phyloP scores from a whole-genome alignment of 1,140 invertebrate genomes.

The Ceratoteleas bidentatus region DNA sequence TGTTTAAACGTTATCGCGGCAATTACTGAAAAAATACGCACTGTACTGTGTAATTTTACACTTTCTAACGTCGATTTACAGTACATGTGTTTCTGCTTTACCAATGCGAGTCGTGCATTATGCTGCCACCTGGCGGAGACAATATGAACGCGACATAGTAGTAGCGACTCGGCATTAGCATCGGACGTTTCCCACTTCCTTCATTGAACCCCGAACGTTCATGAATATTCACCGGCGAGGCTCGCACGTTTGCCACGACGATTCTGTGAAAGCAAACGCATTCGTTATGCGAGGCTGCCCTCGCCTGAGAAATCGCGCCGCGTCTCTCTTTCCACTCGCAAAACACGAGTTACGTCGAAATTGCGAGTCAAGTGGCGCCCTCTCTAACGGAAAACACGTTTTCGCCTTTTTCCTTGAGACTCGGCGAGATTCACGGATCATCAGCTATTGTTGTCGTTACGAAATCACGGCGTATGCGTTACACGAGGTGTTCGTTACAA shows the following conservation, averaged over 20 bases:
- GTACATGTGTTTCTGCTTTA: slow-evolving; percentile 54
- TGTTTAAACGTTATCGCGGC: too few relatives aligned
- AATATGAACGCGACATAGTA: slow-evolving; percentile 12
- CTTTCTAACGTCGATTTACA: too few relatives aligned
- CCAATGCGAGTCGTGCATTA: slow-evolving; percentile 61
- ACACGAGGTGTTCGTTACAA: slow-evolving; percentile 72
- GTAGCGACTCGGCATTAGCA: slow-evolving; percentile 45
- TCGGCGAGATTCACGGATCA: slow-evolving; percentile 15
- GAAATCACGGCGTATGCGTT: slow-evolving; percentile 64
- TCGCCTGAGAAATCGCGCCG: slow-evolving; percentile 17
- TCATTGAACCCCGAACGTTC: slow-evolving; percentile 36
- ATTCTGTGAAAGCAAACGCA: slow-evolving; percentile 48
- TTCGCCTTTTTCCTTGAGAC: slow-evolving; percentile 12
- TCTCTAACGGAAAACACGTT: slow-evolving; percentile 6
- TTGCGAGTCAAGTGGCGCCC: slow-evolving; percentile 1
- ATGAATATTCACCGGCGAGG: slow-evolving; percentile 72
- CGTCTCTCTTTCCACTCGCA: slow-evolving; percentile 15
- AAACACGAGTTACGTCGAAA: too few relatives aligned
- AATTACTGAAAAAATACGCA: background rate
- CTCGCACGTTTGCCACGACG: slow-evolving; percentile 57
- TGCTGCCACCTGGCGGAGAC: slow-evolving; percentile 70
- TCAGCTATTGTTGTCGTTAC: slow-evolving; percentile 29
- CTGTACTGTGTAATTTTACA: too few relatives aligned
- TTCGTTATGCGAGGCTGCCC: slow-evolving; percentile 51
- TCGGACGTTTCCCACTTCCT: slow-evolving; percentile 40